Evolutionary conservation across 2,888 invertebrate genomes (phyloP), one percentile per base, ranked within the genome.

Genomic region (Lamellibrachia satsuma): DNA sequence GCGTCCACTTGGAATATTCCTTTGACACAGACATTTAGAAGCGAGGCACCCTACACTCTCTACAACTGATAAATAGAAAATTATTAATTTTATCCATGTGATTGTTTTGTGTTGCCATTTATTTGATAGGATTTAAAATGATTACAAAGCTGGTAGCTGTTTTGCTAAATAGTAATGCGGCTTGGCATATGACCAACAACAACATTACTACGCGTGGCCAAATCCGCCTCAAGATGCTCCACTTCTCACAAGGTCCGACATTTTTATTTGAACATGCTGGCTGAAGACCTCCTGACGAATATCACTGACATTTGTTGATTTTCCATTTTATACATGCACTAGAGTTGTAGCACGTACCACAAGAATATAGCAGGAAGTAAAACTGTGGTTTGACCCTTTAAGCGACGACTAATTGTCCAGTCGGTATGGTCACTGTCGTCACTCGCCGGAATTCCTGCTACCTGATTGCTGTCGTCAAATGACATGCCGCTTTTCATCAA

Each of bases 381-480:
- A 3, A 11, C 3, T 75, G 75, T 75, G 22, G 75, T 22, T 75
- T 75, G 75, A 75, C 75, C 75, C 75, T n/a, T 75, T 15, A 75
- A 75, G 11, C 75, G 75, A 22, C 75, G 75, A 22, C 75, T 75
- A 75, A 75, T 75, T 75, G 75, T 75, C 75, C 75, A 75, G 75
- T 22, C 75, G 75, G 75, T n/a, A 6, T 75, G 75, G 75, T 75
- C 22, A 75, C 75, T 75, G 75, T 75, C 75, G 6, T 75, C 75
- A 75, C n/a, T 75, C 3, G 75, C 22, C 75, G 75, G 75, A 75
- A 15, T n/a, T 75, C 2, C 75, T n/a, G 75, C 75, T 75, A 22
- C 75, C 75, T 22, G 75, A 75, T 75, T 75, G 75, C 75, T n/a
- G n/a, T 75, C 75, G 75, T n/a, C 75, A 75, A 75, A 75, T 75